phyloP scores from a whole-genome alignment of 2,113 vertebrate genomes.

The Anser cygnoides region DNA sequence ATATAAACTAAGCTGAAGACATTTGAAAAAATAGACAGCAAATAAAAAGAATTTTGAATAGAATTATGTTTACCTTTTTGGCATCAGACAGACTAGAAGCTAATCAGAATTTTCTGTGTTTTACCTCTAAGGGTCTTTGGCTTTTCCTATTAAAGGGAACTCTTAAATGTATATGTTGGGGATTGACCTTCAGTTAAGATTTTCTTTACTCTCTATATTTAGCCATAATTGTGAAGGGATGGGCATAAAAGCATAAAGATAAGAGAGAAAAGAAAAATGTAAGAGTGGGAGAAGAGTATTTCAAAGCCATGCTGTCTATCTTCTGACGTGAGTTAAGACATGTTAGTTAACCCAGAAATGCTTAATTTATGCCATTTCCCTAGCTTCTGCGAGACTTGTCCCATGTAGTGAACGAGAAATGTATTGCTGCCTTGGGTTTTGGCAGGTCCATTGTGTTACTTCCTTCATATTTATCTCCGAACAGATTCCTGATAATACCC shows the following conservation, averaged over 20 bases:
- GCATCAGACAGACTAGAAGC: constrained; percentile 3
- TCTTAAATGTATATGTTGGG: not conserved
- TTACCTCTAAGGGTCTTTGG: not conserved
- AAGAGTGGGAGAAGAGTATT: not conserved
- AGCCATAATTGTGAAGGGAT: not conserved
- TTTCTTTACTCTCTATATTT: constrained; percentile 32
- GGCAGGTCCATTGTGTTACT: not conserved
- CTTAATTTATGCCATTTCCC: not conserved
- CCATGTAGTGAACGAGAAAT: not conserved
- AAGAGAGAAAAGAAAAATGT: not conserved
- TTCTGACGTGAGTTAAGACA: not conserved
- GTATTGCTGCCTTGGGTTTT: not conserved
- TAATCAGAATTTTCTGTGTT: constrained; percentile 11
- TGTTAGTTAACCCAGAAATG: not conserved
- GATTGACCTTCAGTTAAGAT: constrained; percentile 26
- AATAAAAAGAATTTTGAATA: not conserved
- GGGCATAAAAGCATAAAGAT: not conserved
- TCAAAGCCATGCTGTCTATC: not conserved
- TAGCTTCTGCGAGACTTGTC: not conserved
- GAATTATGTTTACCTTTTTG: not conserved
- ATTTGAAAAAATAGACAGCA: not conserved
- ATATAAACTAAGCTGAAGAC: not conserved
- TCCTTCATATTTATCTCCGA: not conserved
- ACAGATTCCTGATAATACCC: not conserved
- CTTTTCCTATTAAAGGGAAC: constrained; percentile 8